Evolutionary conservation across 2,797 vertebrate species (phyloP).

Genomic region (Podarcis siculus): DNA sequence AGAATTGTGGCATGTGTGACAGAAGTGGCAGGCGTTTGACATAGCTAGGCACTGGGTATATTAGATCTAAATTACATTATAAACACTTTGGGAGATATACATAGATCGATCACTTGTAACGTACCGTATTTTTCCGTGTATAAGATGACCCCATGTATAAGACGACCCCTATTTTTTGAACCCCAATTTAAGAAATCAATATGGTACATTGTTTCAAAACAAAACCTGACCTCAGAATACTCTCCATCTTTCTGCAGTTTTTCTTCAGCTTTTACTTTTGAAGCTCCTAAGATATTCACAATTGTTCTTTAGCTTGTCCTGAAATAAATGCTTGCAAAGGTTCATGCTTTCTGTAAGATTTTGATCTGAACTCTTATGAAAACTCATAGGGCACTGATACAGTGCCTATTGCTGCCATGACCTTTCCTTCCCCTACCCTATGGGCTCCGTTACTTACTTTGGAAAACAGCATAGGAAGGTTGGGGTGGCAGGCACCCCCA

Average conservation of each 20-base stretch:
- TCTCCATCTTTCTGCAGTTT: background rate
- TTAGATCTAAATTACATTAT: background rate
- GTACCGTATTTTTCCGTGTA: too few relatives aligned
- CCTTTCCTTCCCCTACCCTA: too few relatives aligned
- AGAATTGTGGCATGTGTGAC: background rate
- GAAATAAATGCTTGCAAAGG: background rate
- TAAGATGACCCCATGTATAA: too few relatives aligned
- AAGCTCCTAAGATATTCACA: background rate
- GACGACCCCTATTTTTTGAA: too few relatives aligned
- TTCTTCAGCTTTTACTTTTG: background rate
- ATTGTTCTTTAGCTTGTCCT: background rate
- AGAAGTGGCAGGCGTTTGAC: conserved; percentile 35
- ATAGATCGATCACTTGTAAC: background rate
- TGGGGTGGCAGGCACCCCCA: background rate
- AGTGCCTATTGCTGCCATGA: background rate
- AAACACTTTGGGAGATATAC: too few relatives aligned
- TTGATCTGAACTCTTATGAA: background rate
- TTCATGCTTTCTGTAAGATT: background rate
- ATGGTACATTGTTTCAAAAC: too few relatives aligned
- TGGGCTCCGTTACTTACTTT: background rate
- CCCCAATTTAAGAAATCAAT: too few relatives aligned
- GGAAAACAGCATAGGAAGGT: background rate
- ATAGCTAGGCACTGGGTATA: background rate
- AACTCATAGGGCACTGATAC: background rate
- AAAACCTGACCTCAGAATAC: background rate